Evolutionary conservation across 2,797 vertebrate species (phyloP).

Genomic region (Etheostoma nigrum): DNA sequence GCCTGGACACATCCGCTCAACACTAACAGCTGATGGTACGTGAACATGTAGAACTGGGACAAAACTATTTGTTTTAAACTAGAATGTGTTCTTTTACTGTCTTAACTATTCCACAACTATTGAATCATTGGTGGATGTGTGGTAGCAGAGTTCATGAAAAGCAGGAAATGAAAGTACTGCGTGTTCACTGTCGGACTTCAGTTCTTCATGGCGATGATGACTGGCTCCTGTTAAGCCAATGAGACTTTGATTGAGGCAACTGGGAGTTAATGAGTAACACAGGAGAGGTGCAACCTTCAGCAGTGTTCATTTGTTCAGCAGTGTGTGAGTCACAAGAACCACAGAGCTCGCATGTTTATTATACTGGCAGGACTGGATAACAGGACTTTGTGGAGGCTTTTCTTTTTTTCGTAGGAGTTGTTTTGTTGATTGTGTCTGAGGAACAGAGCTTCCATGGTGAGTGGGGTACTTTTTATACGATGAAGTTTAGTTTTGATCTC

Average conservation of each 20-base stretch:
- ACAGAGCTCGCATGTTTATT: conserved; percentile 42
- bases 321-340: conserved; percentile 43
- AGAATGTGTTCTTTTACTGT: background rate
- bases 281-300: conserved; percentile 70
- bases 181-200: background rate
- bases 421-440: conserved; percentile 28
- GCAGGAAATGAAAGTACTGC: conserved; percentile 41
- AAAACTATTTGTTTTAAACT: background rate
- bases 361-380: conserved; percentile 23
- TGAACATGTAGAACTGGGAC: conserved; percentile 8
- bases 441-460: conserved; percentile 70
- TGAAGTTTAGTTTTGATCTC: background rate
- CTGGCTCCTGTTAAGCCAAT: conserved; percentile 54
- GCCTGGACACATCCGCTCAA: conserved; percentile 60
- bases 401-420: conserved; percentile 14
- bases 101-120: background rate
- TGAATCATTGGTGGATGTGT: background rate
- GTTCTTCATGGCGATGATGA: conserved; percentile 22
- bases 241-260: conserved; percentile 51
- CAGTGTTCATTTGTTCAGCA: conserved; percentile 71
- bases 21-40: conserved; percentile 65
- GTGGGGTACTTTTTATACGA: conserved; percentile 14
- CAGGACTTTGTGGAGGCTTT: conserved; percentile 29
- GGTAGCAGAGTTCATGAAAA: conserved; percentile 5
- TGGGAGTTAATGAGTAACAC: conserved; percentile 81